A percentile compares a stretch with the other conserved stretches of the same genome.
Conservation (phyloP, 1,140 invertebrate genomes). For the Drosophila santomea region DNA sequence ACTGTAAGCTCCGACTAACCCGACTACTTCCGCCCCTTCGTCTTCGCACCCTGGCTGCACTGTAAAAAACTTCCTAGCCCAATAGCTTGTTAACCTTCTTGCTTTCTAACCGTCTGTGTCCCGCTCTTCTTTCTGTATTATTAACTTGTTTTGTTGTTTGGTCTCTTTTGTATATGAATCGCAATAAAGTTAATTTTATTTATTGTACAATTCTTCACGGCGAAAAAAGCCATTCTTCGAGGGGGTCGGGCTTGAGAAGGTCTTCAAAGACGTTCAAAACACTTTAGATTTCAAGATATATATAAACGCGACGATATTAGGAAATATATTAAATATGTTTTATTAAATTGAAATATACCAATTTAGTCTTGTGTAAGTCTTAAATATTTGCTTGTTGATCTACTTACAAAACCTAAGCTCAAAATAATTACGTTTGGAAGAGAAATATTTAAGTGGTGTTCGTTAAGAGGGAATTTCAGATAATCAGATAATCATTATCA, state of each 20-base stretch:
- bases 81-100: constrained; percentile 18
- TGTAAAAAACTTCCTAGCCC: constrained; percentile 43
- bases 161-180: constrained; percentile 57
- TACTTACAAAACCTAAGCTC: constrained; percentile 12
- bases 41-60: constrained; percentile 23
- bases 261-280: too few relatives aligned
- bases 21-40: constrained; percentile 1
- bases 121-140: constrained; percentile 34
- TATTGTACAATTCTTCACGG: constrained; percentile 63
- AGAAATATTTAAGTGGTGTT: constrained; percentile 5
- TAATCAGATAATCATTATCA: neutral
- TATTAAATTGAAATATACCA: constrained; percentile 23
- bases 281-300: too few relatives aligned
- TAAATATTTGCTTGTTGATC: constrained; percentile 23
- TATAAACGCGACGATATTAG: neutral
- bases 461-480: neutral
- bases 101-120: constrained; percentile 32
- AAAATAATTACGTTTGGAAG: constrained; percentile 19
- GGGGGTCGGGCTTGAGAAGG: neutral
- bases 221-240: constrained; percentile 1
- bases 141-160: constrained; percentile 56
- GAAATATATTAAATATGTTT: constrained; percentile 4
- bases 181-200: constrained; percentile 79
- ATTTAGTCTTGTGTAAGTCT: constrained; percentile 14
- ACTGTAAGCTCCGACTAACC: constrained; percentile 43